A percentile compares a stretch with the other conserved stretches of the same genome.
These are phyloP conservation scores for Gallinago stenura DNA, from an alignment of 2,797 vertebrate species.

Conservation along the genomic window DNA sequence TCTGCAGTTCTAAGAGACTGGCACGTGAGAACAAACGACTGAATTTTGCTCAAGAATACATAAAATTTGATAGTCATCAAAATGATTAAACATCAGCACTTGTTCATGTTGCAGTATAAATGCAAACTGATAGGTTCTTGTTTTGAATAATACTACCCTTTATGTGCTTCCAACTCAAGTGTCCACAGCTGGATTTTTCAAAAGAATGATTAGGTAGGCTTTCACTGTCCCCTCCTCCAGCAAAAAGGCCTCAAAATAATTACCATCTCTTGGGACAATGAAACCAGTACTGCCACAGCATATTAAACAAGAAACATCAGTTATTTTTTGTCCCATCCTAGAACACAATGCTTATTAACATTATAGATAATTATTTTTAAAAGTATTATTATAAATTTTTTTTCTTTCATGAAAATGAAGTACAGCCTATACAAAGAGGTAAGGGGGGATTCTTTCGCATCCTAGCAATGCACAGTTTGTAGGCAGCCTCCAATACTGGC, in stretches of 20 bases:
- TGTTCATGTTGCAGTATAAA: neutral
- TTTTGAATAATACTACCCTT: neutral
- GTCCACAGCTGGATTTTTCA: constrained; percentile 12
- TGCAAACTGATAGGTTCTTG: neutral
- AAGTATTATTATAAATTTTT: neutral
- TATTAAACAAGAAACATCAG: neutral
- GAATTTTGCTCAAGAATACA: neutral
- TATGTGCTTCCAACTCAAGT: neutral
- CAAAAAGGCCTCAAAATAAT: constrained; percentile 4
- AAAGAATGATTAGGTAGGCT: neutral
- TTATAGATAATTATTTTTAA: neutral
- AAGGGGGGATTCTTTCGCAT: neutral
- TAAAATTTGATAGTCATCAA: neutral
- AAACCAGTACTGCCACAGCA: neutral
- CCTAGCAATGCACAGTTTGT: neutral
- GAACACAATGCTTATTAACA: neutral
- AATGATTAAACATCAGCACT: neutral
- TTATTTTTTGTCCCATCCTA: neutral
- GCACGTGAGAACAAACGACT: neutral
- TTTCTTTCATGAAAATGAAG: neutral
- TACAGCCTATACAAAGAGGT: neutral
- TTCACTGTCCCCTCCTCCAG: neutral
- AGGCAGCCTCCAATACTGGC: neutral
- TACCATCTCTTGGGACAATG: neutral
- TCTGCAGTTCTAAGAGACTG: neutral